Conservation (phyloP, 2,797 vertebrate species). For the Botia kubotai region DNA sequence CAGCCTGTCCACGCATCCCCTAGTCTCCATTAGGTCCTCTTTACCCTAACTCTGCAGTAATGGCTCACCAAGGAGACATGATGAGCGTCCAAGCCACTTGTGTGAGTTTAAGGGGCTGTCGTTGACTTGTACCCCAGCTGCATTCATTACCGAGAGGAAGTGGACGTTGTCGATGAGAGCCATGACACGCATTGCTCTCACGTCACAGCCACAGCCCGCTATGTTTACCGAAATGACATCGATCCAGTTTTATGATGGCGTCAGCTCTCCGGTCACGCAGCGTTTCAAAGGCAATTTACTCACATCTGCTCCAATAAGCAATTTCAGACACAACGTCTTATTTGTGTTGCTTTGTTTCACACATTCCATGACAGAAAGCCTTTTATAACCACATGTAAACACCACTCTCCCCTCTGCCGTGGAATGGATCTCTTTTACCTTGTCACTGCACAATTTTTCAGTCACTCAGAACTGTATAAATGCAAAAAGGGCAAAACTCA, state of each 20-base stretch:
- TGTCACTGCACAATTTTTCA: conserved; percentile 50
- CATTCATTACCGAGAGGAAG: conserved; percentile 71
- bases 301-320: conserved; percentile 75
- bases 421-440: conserved; percentile 40
- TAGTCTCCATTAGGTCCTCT: conserved; percentile 76
- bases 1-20: conserved; percentile 76
- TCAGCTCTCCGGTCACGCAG: conserved; percentile 62
- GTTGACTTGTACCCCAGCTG: conserved; percentile 73
- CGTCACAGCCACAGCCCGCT: conserved; percentile 61
- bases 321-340: conserved; percentile 71
- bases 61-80: conserved; percentile 75
- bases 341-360: conserved; percentile 64
- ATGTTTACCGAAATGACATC: conserved; percentile 68
- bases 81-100: conserved; percentile 74
- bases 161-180: conserved; percentile 46
- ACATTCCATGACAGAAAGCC: conserved; percentile 64
- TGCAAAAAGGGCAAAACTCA: not conserved
- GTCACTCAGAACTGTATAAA: conserved; percentile 39
- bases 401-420: conserved; percentile 46
- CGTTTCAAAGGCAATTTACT: conserved; percentile 74
- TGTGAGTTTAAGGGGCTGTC: conserved; percentile 49
- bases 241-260: conserved; percentile 69
- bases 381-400: conserved; percentile 68
- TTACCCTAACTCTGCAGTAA: conserved; percentile 71
- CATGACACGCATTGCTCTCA: conserved; percentile 36